A percentile compares a stretch with the other conserved stretches of the same genome.
Conservation (phyloP, 1,140 invertebrate species). For the Brachionus calyciflorus region DNA sequence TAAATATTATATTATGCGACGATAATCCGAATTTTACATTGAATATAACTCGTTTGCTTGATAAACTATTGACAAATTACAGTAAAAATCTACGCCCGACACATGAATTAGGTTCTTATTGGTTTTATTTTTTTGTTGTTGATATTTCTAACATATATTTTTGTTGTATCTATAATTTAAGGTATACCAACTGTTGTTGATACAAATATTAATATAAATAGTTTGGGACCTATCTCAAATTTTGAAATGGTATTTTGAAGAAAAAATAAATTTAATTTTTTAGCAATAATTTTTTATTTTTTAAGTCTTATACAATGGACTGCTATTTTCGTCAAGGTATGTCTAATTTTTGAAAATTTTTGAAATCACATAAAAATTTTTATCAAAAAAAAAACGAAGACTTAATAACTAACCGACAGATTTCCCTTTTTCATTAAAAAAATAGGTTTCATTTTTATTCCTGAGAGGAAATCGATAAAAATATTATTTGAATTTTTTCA, state of each 20-base stretch:
- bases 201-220: constrained; percentile 84
- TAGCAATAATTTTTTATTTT: constrained; percentile 28
- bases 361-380: no score
- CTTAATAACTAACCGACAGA: no score
- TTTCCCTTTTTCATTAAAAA: no score
- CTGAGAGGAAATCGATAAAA: no score
- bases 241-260: constrained; percentile 72
- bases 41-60: constrained; percentile 33
- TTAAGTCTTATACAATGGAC: constrained; percentile 57
- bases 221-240: constrained; percentile 91
- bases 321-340: constrained; percentile 56
- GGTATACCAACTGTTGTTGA: constrained; percentile 73
- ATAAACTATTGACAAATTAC: constrained; percentile 44
- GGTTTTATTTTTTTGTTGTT: background rate
- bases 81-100: constrained; percentile 33
- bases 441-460: no score
- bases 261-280: background rate
- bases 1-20: background rate
- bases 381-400: background rate
- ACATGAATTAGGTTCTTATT: constrained; percentile 8
- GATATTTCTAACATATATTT: no score
- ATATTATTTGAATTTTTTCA: no score
- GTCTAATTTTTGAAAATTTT: no score
- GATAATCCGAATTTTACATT: background rate
- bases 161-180: no score